Evolutionary conservation across 1,140 invertebrate genomes (phyloP), one percentile per base, ranked within the genome.

Genomic region (Phymorhynchus buccinoides): DNA sequence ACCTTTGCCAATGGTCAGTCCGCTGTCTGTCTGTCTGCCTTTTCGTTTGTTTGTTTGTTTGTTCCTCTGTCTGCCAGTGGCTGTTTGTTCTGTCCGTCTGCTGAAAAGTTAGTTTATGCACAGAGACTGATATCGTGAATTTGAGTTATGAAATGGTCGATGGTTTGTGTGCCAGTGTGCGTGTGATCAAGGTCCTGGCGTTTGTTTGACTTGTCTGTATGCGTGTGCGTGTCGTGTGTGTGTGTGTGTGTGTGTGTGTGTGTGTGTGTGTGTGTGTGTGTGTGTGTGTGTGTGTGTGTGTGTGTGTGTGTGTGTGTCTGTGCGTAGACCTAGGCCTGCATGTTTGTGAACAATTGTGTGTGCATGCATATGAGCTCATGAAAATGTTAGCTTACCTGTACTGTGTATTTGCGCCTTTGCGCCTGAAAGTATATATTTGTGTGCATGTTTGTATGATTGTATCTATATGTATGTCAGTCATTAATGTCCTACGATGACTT

Each of bases 231-330:
- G n/a, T n/a, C 32, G 56, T 66, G 44, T 48, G 39, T 80, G 62
- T 66, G 52, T 82, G 37, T 66, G 48, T 80, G 30, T 48, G 79
- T 80, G 41, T n/a, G 41, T 56, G 41, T 22, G 79, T n/a, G 30
- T 27, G 41, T 42, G 48, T n/a, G 35, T 80, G 79, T n/a, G 42
- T 80, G 30, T 32, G 48, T 16, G 41, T 77, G 73, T 77, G 73
- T 37, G 73, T 42, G 39, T 37, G 73, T 39, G 35, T 16, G 73
- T 16, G 73, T 37, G 73, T 37, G 73, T 27, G 35, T 37, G 12
- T 37, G 35, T 37, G 39, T 42, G 35, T 77, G 71, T 75, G 71
- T 75, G 71, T 75, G 71, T 75, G 44, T 52, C 16, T 42, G 78
- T 44, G 78, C 39, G 44, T 80, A n/a, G n/a, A n/a, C n/a, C n/a